phyloP scores from a whole-genome alignment of 2,888 invertebrate genomes.

The Thelaira solivaga region DNA sequence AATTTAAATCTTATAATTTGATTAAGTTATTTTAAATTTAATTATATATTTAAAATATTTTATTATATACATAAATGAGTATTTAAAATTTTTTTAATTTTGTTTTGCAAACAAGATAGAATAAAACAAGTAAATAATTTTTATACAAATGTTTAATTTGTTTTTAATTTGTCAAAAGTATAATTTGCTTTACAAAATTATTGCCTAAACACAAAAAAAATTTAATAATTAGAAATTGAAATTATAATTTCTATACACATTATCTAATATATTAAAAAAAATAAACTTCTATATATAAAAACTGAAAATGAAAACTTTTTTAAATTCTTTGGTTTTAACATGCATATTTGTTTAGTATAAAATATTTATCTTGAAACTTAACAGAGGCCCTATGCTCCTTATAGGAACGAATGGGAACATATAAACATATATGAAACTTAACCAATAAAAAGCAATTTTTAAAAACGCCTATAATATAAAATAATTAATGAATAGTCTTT shows the following conservation, averaged over 20 bases:
- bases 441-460: conserved; percentile 54
- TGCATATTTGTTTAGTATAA: neutral
- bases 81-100: conserved; percentile 23
- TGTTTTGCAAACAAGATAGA: conserved; percentile 1
- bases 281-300: conserved; percentile 14
- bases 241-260: conserved; percentile 29
- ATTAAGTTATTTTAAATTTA: conserved; percentile 10
- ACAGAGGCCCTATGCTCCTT: too few species aligned
- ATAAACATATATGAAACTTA: conserved; percentile 13
- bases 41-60: conserved; percentile 3
- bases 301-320: neutral
- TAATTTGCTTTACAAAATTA: conserved; percentile 19
- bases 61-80: neutral
- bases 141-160: conserved; percentile 31
- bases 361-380: too few species aligned
- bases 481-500: conserved; percentile 12
- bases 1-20: neutral
- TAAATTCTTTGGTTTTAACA: neutral
- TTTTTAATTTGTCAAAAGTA: conserved; percentile 27
- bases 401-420: too few species aligned
- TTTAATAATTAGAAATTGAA: conserved; percentile 14
- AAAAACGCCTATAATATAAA: conserved; percentile 52
- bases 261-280: conserved; percentile 27
- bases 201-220: conserved; percentile 19
- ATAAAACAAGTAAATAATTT: conserved; percentile 5